These are phyloP conservation scores for Protodeltote pygarga DNA, from an alignment of 2,888 invertebrate species.

Conservation along the genomic window DNA sequence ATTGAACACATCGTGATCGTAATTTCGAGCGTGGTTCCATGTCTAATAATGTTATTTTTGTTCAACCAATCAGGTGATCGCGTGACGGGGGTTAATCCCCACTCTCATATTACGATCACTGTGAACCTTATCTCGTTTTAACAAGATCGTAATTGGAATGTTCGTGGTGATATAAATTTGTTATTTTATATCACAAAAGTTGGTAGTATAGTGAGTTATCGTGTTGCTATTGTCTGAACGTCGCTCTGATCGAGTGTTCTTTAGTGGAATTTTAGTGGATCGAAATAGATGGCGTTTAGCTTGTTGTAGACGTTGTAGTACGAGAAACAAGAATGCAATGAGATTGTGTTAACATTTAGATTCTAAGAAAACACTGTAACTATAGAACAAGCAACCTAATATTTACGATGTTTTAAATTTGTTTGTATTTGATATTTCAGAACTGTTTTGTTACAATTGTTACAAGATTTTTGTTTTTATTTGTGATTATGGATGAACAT, in stretches of 20 bases:
- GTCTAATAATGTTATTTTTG: conserved; percentile 74
- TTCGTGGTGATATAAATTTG: conserved; percentile 16
- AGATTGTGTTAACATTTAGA: background rate
- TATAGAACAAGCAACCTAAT: no score
- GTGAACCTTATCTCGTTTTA: conserved; percentile 38
- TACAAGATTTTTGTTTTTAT: no score
- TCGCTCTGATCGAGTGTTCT: conserved; percentile 63
- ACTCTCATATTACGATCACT: conserved; percentile 27
- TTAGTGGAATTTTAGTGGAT: conserved; percentile 56
- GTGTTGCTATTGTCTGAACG: conserved; percentile 63
- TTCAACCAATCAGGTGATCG: conserved; percentile 67
- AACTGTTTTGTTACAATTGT: no score
- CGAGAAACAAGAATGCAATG: conserved; percentile 11
- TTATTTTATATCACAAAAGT: conserved; percentile 56
- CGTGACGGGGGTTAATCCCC: conserved; percentile 59
- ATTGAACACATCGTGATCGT: conserved; percentile 66
- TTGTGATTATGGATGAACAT: no score
- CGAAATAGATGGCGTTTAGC: conserved; percentile 51
- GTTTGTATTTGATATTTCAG: no score
- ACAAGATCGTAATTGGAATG: conserved; percentile 48
- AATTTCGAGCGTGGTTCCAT: conserved; percentile 64
- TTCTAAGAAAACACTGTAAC: no score
- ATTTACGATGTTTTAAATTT: background rate
- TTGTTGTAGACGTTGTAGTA: conserved; percentile 30
- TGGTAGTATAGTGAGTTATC: conserved; percentile 60